Conservation (phyloP, 2,113 vertebrate genomes). For the Hyla sarda region DNA sequence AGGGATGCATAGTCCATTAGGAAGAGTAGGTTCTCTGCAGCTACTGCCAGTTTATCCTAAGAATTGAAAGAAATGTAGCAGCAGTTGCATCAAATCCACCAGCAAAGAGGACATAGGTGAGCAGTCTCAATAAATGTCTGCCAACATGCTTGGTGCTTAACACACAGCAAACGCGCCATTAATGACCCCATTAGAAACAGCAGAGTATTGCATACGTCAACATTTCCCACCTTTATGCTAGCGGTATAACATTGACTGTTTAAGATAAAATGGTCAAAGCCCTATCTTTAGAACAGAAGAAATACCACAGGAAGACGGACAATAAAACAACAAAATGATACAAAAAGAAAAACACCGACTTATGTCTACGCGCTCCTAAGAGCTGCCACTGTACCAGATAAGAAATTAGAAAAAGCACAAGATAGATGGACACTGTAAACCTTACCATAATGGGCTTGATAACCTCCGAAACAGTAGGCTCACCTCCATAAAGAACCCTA, state of each 20-base stretch:
- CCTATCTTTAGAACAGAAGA: background rate
- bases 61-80: constrained; percentile 55
- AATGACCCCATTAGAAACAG: constrained; percentile 23
- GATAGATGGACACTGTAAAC: constrained; percentile 58
- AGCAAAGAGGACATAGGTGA: constrained; percentile 25
- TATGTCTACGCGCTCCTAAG: constrained; percentile 52
- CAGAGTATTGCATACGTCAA: constrained; percentile 28
- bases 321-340: constrained; percentile 40
- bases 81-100: constrained; percentile 42
- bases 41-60: constrained; percentile 58
- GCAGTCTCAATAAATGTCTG: constrained; percentile 21
- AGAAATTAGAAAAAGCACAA: constrained; percentile 56
- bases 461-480: constrained; percentile 55
- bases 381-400: constrained; percentile 51
- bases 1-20: constrained; percentile 49
- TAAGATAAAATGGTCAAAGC: background rate
- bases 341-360: constrained; percentile 52
- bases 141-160: constrained; percentile 27
- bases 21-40: constrained; percentile 55
- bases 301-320: background rate
- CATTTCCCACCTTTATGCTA: background rate
- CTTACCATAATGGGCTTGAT: constrained; percentile 37
- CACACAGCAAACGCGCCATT: constrained; percentile 33
- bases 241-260: background rate
- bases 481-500: constrained; percentile 34